Conservation (phyloP, 2,113 vertebrate genomes). For the Orthochromis malagaraziensis region DNA sequence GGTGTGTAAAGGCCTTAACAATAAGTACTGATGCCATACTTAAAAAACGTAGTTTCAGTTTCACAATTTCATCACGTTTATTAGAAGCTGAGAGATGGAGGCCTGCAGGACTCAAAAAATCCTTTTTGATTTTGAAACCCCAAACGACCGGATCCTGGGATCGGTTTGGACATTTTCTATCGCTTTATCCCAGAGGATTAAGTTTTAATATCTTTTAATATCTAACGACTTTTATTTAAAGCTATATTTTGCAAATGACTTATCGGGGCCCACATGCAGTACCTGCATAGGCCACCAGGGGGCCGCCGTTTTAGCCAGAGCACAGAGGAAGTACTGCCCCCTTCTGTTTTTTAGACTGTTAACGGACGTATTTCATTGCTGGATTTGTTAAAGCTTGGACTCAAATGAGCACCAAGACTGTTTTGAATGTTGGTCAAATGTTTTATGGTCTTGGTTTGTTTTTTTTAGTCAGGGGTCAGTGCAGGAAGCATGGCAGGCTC, state of each 20-base stretch:
- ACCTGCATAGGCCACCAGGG: neutral
- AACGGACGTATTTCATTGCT: accelerated
- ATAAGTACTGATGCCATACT: accelerated
- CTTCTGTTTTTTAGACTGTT: neutral
- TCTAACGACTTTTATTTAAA: neutral
- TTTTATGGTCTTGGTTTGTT: neutral
- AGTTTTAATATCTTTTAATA: neutral
- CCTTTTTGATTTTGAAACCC: neutral
- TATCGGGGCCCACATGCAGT: accelerated
- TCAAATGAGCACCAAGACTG: neutral
- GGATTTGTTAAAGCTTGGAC: neutral
- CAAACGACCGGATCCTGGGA: neutral
- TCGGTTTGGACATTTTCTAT: neutral
- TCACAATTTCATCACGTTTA: accelerated
- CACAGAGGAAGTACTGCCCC: neutral
- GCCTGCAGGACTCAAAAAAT: neutral
- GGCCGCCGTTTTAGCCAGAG: neutral
- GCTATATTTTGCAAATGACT: neutral
- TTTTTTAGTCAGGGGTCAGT: accelerated
- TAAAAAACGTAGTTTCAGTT: neutral
- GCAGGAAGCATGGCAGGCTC: neutral
- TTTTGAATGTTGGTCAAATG: accelerated
- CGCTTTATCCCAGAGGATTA: neutral
- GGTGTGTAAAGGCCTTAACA: neutral
- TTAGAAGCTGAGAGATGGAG: neutral